Evolutionary conservation across 2,113 vertebrate genomes (phyloP).

Genomic region (Sylvia atricapilla): DNA sequence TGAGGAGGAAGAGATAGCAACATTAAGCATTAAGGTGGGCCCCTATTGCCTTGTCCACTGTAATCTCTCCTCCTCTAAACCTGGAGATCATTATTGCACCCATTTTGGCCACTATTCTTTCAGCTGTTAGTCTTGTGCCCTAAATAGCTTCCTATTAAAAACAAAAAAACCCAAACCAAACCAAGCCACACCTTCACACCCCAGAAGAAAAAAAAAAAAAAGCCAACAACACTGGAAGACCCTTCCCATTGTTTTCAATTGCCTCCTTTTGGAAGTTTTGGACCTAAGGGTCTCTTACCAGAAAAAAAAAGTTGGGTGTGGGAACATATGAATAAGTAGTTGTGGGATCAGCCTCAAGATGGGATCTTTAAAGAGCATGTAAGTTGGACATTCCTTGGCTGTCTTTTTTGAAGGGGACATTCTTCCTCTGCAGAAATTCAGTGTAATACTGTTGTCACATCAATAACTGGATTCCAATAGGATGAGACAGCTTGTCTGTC

Average conservation of each 20-base stretch:
- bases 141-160: not conserved
- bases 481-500: not conserved
- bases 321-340: not conserved
- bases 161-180: not conserved
- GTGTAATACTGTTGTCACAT: not conserved
- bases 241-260: not conserved
- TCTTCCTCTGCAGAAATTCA: not conserved
- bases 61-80: not conserved
- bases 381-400: not conserved
- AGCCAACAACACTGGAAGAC: not conserved
- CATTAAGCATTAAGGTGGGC: not conserved
- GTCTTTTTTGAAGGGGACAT: not conserved
- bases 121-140: not conserved
- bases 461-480: not conserved
- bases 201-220: not conserved
- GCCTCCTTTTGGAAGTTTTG: not conserved
- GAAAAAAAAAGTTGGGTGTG: rapidly evolving
- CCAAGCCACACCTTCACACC: too few relatives aligned
- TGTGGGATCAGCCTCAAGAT: not conserved
- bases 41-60: not conserved
- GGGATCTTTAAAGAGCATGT: not conserved
- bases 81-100: not conserved
- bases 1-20: not conserved
- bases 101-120: not conserved
- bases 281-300: not conserved